Evolutionary conservation across 2,113 vertebrate species (phyloP), one percentile per base, ranked within the genome.

Genomic region (Epinephelus cyanopodus): DNA sequence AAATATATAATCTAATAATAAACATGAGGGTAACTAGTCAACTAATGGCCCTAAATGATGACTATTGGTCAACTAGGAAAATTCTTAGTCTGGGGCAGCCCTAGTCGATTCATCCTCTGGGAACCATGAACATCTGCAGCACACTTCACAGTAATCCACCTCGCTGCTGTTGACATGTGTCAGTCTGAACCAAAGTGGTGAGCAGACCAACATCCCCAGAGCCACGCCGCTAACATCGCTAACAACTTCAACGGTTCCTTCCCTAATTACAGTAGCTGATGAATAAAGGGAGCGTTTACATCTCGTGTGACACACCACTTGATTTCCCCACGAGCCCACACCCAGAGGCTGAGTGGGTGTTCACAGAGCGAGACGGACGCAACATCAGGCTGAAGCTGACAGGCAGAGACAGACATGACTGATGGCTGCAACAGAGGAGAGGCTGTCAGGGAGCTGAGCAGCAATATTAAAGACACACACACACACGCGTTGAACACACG

Each of bases 361-460:
- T 76, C 18, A 29, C 64, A 29, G 39, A 48, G 72, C 2, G 47
- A 81, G 76, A 83, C 12, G 23, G 75, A 64, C 65, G 29, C 6
- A 12, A 64, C 6, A 52, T 53, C 37, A 61, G 65, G 61, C 33
- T 13, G 21, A 78, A 57, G 17, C 50, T 52, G 88, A 74, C 85
- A 63, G 67, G 72, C 52, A 12, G 1, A 66, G 77, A 37, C 69
- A 29, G 63, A 54, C 23, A 66, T 81, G 87, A 89, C 27, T 72
- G 82, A 87, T 83, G 84, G 76, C 74, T 68, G 62, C 73, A 17
- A 14, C 25, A 56, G 17, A 19, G 18, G 48, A 25, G 68, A 57
- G 42, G 56, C 56, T 57, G 48, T 73, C 27, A 12, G 29, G 53
- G 69, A 78, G 63, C 52, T 27, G 73, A 72, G 60, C 37, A 17